Evolutionary conservation across 92 coral and sea anemone species (phyloP).

Genomic region (Phenganax marumi): DNA sequence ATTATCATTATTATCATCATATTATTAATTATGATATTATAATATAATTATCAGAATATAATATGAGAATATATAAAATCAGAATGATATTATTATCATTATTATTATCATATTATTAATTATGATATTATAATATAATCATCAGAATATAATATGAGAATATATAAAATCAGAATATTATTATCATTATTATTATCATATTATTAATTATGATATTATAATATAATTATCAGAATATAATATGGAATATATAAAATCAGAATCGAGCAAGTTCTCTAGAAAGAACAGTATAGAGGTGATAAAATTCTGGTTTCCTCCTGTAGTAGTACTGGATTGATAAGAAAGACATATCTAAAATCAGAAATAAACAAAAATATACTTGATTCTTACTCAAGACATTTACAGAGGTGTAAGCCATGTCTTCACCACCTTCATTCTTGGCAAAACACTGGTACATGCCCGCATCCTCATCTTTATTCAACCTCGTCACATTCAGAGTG

Average conservation of each 20-base stretch:
- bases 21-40: too few species aligned
- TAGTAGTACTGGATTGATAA: too few species aligned
- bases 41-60: not conserved
- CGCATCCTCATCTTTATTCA: slow-evolving; percentile 55
- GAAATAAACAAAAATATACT: not conserved
- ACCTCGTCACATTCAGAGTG: slow-evolving; percentile 64
- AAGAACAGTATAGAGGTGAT: too few species aligned
- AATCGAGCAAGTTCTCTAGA: not conserved
- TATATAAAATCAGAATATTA: not conserved
- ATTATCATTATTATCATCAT: too few species aligned
- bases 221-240: not conserved
- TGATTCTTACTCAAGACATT: slow-evolving; percentile 63
- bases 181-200: too few species aligned
- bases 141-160: not conserved
- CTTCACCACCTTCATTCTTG: slow-evolving; percentile 75
- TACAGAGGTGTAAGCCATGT: slow-evolving; percentile 57
- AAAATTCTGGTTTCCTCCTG: too few species aligned
- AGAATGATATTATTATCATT: too few species aligned
- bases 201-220: too few species aligned
- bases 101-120: too few species aligned
- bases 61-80: not conserved
- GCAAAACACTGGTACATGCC: slow-evolving; percentile 94
- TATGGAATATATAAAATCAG: not conserved
- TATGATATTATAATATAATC: not conserved
- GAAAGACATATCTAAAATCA: too few species aligned